Base-by-base conservation (phyloP, 2,888 invertebrate species). In the Cheilosia vernalis region DNA sequence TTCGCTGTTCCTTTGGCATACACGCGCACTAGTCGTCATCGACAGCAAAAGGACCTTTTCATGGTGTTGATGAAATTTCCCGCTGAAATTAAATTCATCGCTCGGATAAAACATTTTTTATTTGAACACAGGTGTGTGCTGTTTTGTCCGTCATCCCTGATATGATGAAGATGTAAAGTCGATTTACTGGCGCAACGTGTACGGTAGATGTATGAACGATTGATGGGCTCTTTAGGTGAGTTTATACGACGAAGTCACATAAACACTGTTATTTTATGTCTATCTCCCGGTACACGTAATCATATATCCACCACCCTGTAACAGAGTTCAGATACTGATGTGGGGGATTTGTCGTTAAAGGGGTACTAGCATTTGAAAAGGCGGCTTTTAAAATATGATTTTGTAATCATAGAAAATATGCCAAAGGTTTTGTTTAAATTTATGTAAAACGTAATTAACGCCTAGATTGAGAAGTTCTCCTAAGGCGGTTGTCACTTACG, bases 1-100 rank as follows among this genome's bases (percentile, higher is more conserved):
- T 37, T 49, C 2, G 10, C n/a, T 49, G 4, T 37, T 15, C 4
- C 19, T 7, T 19, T 64, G 21, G 10, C 19, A 44, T 33, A 42
- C 27, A 13, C 4, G 15, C n/a, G 17, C 30, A 40, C 17, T 55
- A 10, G 15, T 17, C 33, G n/a, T 33, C 19, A 10, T n/a, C n/a
- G 37, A 19, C 44, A 55, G 30, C 0, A 53, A 44, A 44, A 33
- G 53, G 77, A 66, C 49, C 66, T 42, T 47, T 58, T 44, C 67
- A 44, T 33, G 66, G 66, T 53, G 67, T 53, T 77, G 78, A 79
- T 79, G 61, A 69, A 73, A 69, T 51, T 73, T 78, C 63, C 61
- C 37, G 40, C 73, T 73, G 30, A 74, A 84, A 79, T 79, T 84
- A 56, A 84, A 84, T 84, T 79, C 73, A 79, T 64, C 73, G 73